Evolutionary conservation across 2,888 invertebrate species (phyloP), one percentile per base, ranked within the genome.

Genomic region (Andricus quercusramuli): DNA sequence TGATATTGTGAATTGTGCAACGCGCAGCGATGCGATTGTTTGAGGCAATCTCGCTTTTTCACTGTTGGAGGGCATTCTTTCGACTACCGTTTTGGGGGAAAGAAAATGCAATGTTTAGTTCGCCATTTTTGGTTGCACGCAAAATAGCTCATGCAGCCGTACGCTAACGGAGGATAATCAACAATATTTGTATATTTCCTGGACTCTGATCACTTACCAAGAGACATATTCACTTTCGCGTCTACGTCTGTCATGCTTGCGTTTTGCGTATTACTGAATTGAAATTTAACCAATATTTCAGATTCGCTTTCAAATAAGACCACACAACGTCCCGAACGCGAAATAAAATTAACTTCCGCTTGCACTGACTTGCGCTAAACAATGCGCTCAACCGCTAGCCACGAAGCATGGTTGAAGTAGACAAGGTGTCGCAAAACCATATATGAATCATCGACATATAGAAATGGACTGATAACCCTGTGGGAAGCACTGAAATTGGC

Each of bases 201-300:
- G 86, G 85, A 87, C 86, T 86, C 85, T 87, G 85, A 88, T 90
- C 89, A 92, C 92, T 92, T 92, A 92, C 92, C 92, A 85, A 92
- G 92, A 86, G 92, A 92, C 92, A 92, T 92, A 86, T 92, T 92
- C 87, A 92, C 91, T 92, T 92, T 92, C 65, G 91, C 91, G 85
- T 92, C 92, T 87, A 92, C 89, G 85, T 92, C 92, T 82, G 92
- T 89, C 92, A 92, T 92, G 79, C 87, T 90, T 80, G 20, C 0
- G n/a, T 56, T 32, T 68, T 56, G 56, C 3, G 3, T n/a, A 56
- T n/a, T n/a, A n/a, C n/a, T n/a, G n/a, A n/a, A n/a, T 11, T 3
- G n/a, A 56, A 56, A n/a, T 56, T 56, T 3, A n/a, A n/a, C 9
- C n/a, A 56, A n/a, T 56, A 56, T n/a, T 56, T n/a, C 5, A 9